Conservation (phyloP, 2,113 vertebrate species). For the Vulpes vulpes region DNA sequence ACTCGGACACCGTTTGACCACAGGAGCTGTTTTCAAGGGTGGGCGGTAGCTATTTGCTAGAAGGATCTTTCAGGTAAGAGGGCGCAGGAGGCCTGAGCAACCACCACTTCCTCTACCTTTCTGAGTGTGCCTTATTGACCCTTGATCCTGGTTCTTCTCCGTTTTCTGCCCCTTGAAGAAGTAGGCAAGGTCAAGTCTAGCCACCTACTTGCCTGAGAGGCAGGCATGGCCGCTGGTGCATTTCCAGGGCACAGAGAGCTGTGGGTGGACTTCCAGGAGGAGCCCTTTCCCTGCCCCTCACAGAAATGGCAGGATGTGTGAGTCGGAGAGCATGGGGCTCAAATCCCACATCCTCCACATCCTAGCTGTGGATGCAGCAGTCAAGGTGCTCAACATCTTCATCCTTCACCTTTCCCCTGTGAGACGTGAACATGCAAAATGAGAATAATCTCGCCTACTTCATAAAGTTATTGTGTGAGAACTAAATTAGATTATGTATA, state of each 20-base stretch:
- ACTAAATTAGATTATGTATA: background rate
- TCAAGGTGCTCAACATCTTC: background rate
- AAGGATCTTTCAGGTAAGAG: background rate
- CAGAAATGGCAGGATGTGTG: background rate
- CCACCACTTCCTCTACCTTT: constrained; percentile 31
- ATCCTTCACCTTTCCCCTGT: background rate
- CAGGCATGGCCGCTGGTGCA: background rate
- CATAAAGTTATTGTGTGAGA: background rate
- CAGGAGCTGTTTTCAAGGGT: background rate
- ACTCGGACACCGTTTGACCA: background rate
- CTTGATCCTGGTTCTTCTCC: background rate
- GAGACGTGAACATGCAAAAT: background rate
- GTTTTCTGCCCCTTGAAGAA: background rate
- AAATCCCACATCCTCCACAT: background rate
- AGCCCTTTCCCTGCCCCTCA: background rate
- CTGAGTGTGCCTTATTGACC: background rate
- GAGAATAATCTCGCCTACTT: background rate
- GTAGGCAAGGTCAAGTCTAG: background rate
- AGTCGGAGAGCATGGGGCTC: background rate
- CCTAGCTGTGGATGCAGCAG: background rate
- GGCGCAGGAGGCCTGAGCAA: background rate
- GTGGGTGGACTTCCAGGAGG: background rate
- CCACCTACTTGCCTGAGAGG: background rate
- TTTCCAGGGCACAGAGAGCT: background rate
- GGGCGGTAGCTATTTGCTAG: background rate